These are phyloP conservation scores for Lordiphosa collinella DNA, from an alignment of 1,140 invertebrate species.

Conservation along the genomic window DNA sequence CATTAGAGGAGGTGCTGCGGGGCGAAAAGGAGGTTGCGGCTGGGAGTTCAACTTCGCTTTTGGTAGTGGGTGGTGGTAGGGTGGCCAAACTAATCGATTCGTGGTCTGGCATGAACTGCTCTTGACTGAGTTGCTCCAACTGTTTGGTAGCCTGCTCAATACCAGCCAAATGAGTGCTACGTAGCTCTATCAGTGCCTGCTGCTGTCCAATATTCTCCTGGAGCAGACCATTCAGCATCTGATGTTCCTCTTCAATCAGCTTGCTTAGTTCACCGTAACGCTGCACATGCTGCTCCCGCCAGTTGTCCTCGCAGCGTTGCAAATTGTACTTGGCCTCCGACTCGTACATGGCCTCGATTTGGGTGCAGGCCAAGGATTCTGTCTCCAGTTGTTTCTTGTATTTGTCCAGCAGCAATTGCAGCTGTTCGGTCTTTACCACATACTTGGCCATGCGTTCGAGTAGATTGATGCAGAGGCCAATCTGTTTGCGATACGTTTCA, in stretches of 20 bases:
- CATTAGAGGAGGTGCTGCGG: slow-evolving; percentile 4
- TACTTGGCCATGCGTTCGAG: slow-evolving; percentile 56
- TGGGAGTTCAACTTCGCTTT: not conserved
- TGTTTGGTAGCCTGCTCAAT: slow-evolving; percentile 80
- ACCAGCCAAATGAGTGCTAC: slow-evolving; percentile 71
- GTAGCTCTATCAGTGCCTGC: slow-evolving; percentile 71
- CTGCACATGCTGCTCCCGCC: slow-evolving; percentile 59
- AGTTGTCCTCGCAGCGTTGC: slow-evolving; percentile 59
- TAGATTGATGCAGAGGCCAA: slow-evolving; percentile 54
- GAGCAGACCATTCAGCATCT: slow-evolving; percentile 47
- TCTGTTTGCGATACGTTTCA: slow-evolving; percentile 62
- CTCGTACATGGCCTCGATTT: slow-evolving; percentile 78
- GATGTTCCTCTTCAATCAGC: slow-evolving; percentile 48
- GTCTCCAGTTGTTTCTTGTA: slow-evolving; percentile 48
- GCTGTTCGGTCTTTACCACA: slow-evolving; percentile 35
- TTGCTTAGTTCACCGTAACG: slow-evolving; percentile 48
- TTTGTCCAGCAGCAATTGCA: slow-evolving; percentile 38
- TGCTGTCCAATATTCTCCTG: slow-evolving; percentile 75
- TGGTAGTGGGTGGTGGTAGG: not conserved
- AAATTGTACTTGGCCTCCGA: slow-evolving; percentile 72
- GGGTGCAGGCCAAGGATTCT: slow-evolving; percentile 35
- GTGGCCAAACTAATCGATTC: not conserved
- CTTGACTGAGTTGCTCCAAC: slow-evolving; percentile 70
- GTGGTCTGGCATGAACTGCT: slow-evolving; percentile 22
- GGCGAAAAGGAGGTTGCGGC: not conserved